Evolutionary conservation across 2,888 invertebrate species (phyloP), one percentile per base, ranked within the genome.

Genomic region (Ecdyonurus torrentis): DNA sequence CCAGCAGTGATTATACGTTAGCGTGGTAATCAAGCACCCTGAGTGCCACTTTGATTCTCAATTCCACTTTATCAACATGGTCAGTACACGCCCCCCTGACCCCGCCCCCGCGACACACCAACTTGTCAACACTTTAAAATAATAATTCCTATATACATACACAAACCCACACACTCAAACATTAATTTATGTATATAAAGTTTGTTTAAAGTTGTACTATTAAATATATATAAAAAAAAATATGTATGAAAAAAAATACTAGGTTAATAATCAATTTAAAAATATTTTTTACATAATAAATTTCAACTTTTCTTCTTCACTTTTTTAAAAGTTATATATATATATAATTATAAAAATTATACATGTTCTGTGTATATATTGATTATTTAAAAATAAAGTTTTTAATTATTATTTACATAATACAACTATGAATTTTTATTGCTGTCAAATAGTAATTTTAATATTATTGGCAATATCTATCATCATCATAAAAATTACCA

Each of bases 381-480:
- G 37, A 37, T 37, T 37, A 10, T 37, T 37, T 37, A 10, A 10
- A n/a, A 37, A 10, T 15, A 37, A 37, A 15, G 15, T 60, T 60
- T 60, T 60, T 25, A 60, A 25, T 60, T 24, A 24, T 37, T 60
- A 37, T 60, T 60, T 60, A 60, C 60, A 60, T 60, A 25, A 60
- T 25, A 25, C 25, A 25, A 25, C 15, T 58, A 20, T 15, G n/a
- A 59, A 20, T 15, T 59, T 60, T 60, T 60, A 25, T 24, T 2
- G 24, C 37, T 37, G 20, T 60, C 19, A 60, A 22, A 60, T 25
- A 25, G 23, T 60, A 18, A 58, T 10, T 25, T 10, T 25, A 60
- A 24, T 19, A 25, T 25, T 25, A 25, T 5, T 22, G 3, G 60
- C 20, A 25, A 19, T 60, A 60, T 22, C 37, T 60, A 60, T 58